A percentile compares a stretch with the other conserved stretches of the same genome.
These are phyloP conservation scores for Diplazon laetatorius DNA, from an alignment of 2,888 invertebrate species.

Conservation along the genomic window DNA sequence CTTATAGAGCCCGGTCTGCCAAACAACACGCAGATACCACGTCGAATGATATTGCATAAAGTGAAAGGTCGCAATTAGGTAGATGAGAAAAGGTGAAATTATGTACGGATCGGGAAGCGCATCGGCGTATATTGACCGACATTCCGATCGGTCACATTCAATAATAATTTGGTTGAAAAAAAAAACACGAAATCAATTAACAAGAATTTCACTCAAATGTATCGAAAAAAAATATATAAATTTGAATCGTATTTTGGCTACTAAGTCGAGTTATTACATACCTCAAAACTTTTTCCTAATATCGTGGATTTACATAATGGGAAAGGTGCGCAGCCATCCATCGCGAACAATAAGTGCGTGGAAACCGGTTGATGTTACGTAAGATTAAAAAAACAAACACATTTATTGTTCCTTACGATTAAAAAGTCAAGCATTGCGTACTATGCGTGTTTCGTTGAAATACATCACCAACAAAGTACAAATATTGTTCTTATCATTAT, in stretches of 20 bases:
- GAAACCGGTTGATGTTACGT: constrained; percentile 68
- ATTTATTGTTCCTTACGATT: constrained; percentile 74
- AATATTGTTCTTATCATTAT: constrained; percentile 30
- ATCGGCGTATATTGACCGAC: constrained; percentile 37
- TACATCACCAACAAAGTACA: constrained; percentile 43
- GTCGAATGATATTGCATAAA: constrained; percentile 71
- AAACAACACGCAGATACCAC: constrained; percentile 24
- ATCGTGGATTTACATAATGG: constrained; percentile 64
- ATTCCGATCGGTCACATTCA: constrained; percentile 39
- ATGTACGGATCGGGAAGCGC: constrained; percentile 61
- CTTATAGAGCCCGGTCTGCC: constrained; percentile 10
- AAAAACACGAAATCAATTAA: not conserved
- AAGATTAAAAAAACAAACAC: constrained; percentile 72
- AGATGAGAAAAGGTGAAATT: constrained; percentile 72
- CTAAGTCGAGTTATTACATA: not conserved
- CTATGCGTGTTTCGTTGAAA: constrained; percentile 37
- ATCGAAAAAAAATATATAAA: not conserved
- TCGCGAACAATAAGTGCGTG: constrained; percentile 66
- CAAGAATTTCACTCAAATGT: not conserved
- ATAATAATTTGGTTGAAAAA: not conserved
- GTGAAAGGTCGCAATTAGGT: constrained; percentile 75
- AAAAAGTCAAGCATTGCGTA: constrained; percentile 64
- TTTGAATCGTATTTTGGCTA: not conserved
- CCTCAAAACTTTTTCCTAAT: not conserved
- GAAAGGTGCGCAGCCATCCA: constrained; percentile 69